phyloP scores from a whole-genome alignment of 1,140 invertebrate species.

The Brachionus plicatilis region DNA sequence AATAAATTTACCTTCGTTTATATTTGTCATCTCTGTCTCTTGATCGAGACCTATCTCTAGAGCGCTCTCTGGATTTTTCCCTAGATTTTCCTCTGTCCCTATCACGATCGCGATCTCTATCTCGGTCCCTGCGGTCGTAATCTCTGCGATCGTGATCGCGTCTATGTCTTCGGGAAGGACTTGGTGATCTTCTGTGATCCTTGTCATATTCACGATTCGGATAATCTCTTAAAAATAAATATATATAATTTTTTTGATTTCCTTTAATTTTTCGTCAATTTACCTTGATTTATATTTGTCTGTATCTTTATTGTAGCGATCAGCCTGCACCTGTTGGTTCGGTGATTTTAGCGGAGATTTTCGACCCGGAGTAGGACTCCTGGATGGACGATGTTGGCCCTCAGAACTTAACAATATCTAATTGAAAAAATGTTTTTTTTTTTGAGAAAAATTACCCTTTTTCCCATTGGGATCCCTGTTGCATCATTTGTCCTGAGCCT shows the following conservation, averaged over 20 bases:
- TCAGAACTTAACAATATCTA: not conserved
- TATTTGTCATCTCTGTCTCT: slow-evolving; percentile 28
- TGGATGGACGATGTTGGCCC: not conserved
- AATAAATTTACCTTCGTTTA: slow-evolving; percentile 23
- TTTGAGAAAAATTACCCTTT: not conserved
- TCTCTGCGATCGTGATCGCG: slow-evolving; percentile 13
- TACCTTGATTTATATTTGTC: slow-evolving; percentile 2
- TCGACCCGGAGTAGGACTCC: not conserved
- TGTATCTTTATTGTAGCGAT: not conserved
- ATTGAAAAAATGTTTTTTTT: not conserved
- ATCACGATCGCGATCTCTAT: slow-evolving; percentile 9
- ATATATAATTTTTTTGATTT: not conserved
- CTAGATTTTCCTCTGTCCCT: not conserved
- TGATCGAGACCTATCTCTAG: slow-evolving; percentile 26
- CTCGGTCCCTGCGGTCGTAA: not conserved
- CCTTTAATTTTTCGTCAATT: not conserved
- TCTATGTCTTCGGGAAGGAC: slow-evolving; percentile 16
- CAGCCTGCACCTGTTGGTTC: not conserved
- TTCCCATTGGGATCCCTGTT: not conserved
- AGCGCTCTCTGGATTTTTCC: not conserved
- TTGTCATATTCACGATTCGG: not conserved
- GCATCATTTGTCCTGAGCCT: slow-evolving; percentile 14
- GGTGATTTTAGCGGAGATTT: slow-evolving; percentile 6
- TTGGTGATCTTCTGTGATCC: slow-evolving; percentile 5
- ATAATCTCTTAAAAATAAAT: not conserved